Conservation (phyloP, 2,888 invertebrate species). For the Tetrapedia diversipes region DNA sequence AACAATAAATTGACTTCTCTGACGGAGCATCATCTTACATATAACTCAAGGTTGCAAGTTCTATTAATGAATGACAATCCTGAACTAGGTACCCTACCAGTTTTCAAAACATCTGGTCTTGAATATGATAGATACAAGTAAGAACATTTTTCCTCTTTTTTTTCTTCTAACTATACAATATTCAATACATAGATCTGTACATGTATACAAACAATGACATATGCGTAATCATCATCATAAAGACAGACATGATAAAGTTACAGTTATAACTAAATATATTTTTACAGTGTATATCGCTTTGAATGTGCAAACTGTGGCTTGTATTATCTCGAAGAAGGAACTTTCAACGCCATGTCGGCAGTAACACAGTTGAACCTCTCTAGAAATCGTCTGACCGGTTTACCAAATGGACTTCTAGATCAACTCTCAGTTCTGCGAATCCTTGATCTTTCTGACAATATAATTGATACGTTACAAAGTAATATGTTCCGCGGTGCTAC, state of each 20-base stretch:
- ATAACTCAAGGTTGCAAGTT: slow-evolving; percentile 88
- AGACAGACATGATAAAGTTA: too few relatives aligned
- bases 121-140: slow-evolving; percentile 77
- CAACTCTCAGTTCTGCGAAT: slow-evolving; percentile 86
- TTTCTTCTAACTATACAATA: neutral
- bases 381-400: slow-evolving; percentile 83
- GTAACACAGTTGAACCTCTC: slow-evolving; percentile 88
- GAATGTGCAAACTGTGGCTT: slow-evolving; percentile 91
- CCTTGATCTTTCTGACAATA: slow-evolving; percentile 89
- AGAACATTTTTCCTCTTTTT: neutral
- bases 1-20: slow-evolving; percentile 88
- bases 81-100: slow-evolving; percentile 87
- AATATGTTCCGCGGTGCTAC: slow-evolving; percentile 88
- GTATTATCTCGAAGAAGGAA: slow-evolving; percentile 85
- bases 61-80: slow-evolving; percentile 89
- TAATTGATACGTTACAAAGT: slow-evolving; percentile 85
- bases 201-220: neutral
- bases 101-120: slow-evolving; percentile 86
- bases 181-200: neutral
- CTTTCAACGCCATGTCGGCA: slow-evolving; percentile 89
- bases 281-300: slow-evolving; percentile 87
- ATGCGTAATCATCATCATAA: too few relatives aligned
- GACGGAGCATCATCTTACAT: slow-evolving; percentile 87
- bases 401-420: slow-evolving; percentile 78
- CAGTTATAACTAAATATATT: slow-evolving; percentile 3